A percentile compares a stretch with the other conserved stretches of the same genome.
Evolutionary conservation across 1,140 invertebrate genomes (phyloP).

Genomic region (Drosophila murphyi): DNA sequence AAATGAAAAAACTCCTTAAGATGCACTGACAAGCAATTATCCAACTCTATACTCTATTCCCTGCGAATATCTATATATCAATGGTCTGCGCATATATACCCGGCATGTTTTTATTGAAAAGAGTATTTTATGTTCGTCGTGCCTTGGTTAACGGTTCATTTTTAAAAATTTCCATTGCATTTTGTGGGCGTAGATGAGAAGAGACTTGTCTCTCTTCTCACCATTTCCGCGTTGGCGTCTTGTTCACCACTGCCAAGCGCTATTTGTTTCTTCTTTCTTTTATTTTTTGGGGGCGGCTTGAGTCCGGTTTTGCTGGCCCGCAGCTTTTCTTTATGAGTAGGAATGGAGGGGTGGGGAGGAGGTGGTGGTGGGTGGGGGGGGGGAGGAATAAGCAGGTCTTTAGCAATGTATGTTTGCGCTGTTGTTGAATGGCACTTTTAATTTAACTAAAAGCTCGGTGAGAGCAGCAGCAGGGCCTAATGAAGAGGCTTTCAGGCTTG

Average conservation of each 20-base stretch:
- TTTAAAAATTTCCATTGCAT: constrained; percentile 1
- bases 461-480: constrained; percentile 1
- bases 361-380: not conserved
- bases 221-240: not conserved
- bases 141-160: not conserved
- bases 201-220: not conserved
- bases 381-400: constrained; percentile 19
- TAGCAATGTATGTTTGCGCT: constrained; percentile 17
- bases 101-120: not conserved
- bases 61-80: not conserved
- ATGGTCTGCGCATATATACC: not conserved
- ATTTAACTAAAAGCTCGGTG: constrained; percentile 68
- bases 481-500: constrained; percentile 45
- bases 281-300: not conserved
- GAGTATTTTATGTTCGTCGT: not conserved
- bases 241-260: not conserved
- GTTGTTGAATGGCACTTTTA: constrained; percentile 53
- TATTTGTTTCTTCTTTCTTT: too few species aligned
- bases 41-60: not conserved
- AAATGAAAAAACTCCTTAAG: not conserved
- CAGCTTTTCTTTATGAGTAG: not conserved
- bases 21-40: constrained; percentile 9
- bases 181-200: constrained; percentile 8
- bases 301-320: constrained; percentile 10
- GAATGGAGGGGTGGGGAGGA: not conserved